Evolutionary conservation across 1,140 invertebrate genomes (phyloP), one percentile per base, ranked within the genome.

Genomic region (Neoseiulus cucumeris): DNA sequence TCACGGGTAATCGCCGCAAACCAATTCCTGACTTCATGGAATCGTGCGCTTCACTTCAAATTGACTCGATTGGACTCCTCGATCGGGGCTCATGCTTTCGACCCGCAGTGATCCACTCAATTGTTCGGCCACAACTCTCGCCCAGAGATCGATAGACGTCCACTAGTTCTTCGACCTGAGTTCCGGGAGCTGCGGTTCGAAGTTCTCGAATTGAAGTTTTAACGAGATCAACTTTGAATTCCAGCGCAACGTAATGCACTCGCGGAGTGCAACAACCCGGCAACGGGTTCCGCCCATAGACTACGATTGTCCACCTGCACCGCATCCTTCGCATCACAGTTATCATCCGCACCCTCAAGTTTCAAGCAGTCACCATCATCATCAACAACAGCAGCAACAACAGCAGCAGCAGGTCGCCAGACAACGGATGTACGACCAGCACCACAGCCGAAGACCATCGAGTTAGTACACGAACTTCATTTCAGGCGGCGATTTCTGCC

Each of bases 341-440:
- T 39, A 39, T 39, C 33, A 39, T 39, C 33, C 33, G 33, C 33
- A 39, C 33, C 51, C 51, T 9, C 25, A 33, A 17, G 25, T 33
- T 59, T 59, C 51, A 9, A 33, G 51, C 14, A 20, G 14, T 20
- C 51, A 59, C 22, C 25, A 17, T 9, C 25, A 33, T 17, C 51
- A 59, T 9, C 51, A 59, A 25, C 25, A 33, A 25, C 25, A 33
- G 25, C 22, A 25, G 51, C 22, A 25, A 5, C 25, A 29, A 9
- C 51, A 59, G 51, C 22, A 25, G 22, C 22, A 25, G 5, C 25
- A 29, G 22, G 14, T 29, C 12, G 51, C 25, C 1, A 25, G 51
- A 17, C 51, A 59, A 20, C 25, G 51, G 33, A 59, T 59, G 51
- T 59, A 59, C 51, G 51, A 59, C 22, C 51, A 59, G 22, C 51